Evolutionary conservation across 2,888 invertebrate genomes (phyloP).

Genomic region (Himalopsyche tibetana): DNA sequence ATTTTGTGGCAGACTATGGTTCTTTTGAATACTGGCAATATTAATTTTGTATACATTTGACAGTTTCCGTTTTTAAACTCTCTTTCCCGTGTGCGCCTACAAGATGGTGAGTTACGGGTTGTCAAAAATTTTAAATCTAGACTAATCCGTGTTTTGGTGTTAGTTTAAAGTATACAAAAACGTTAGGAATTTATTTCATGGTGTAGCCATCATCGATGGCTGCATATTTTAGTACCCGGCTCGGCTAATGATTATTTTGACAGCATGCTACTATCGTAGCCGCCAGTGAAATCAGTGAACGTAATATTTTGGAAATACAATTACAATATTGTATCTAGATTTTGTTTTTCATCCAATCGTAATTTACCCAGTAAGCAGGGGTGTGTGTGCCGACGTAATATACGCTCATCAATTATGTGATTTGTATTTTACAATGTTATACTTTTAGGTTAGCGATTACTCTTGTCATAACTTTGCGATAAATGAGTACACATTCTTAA

Average conservation of each 20-base stretch:
- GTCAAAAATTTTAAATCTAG: conserved; percentile 66
- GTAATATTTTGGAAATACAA: conserved; percentile 4
- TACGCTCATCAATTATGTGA: not conserved
- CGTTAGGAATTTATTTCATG: not conserved
- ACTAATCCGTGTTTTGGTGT: conserved; percentile 47
- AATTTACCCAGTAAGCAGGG: not conserved
- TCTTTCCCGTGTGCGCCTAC: conserved; percentile 67
- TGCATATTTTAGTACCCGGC: conserved; percentile 5
- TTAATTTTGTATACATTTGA: conserved; percentile 49
- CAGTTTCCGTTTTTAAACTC: conserved; percentile 58
- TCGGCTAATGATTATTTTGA: conserved; percentile 45
- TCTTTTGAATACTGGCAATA: not conserved
- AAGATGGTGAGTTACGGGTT: conserved; percentile 72
- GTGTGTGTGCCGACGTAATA: not conserved
- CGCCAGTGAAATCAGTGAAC: not conserved
- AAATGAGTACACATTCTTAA: not conserved
- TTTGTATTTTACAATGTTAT: not conserved
- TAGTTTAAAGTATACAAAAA: not conserved
- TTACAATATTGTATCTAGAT: not conserved
- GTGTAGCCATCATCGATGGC: not conserved
- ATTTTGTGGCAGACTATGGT: not conserved
- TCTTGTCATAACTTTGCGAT: not conserved
- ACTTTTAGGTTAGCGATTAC: not conserved
- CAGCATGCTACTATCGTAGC: conserved; percentile 46
- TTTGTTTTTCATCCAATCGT: not conserved